These are phyloP conservation scores for Cynocephalus volans DNA, from an alignment of 2,113 vertebrate species.

Conservation along the genomic window DNA sequence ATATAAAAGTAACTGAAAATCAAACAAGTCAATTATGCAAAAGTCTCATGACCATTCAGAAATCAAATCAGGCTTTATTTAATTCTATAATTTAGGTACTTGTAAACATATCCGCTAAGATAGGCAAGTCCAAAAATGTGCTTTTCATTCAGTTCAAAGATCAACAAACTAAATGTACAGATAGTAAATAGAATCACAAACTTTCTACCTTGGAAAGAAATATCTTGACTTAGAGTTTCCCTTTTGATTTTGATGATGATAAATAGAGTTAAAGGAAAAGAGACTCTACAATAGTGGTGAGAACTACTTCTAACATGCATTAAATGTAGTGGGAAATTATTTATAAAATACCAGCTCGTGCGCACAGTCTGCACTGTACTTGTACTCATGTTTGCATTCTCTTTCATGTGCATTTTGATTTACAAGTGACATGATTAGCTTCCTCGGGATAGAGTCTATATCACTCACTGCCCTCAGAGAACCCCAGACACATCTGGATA, in stretches of 20 bases:
- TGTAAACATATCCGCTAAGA: constrained; percentile 79
- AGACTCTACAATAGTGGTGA: neutral
- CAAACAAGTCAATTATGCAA: constrained; percentile 79
- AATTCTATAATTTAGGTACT: constrained; percentile 78
- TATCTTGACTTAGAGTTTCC: constrained; percentile 29
- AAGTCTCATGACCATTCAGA: constrained; percentile 75
- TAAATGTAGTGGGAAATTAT: neutral
- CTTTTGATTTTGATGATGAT: constrained; percentile 56
- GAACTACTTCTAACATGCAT: neutral
- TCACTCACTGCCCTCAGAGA: neutral
- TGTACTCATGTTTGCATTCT: neutral
- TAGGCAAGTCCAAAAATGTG: constrained; percentile 72
- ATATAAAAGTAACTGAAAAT: constrained; percentile 82
- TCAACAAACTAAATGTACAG: constrained; percentile 61
- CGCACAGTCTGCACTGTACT: neutral
- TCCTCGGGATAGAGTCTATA: neutral
- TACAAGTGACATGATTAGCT: neutral
- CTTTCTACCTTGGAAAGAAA: constrained; percentile 60
- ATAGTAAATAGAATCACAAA: constrained; percentile 70
- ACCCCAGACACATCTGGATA: neutral
- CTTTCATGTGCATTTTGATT: constrained; percentile 36
- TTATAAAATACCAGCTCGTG: constrained; percentile 20
- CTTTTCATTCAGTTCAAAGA: constrained; percentile 81
- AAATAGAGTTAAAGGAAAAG: constrained; percentile 51
- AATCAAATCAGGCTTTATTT: constrained; percentile 76